A percentile compares a stretch with the other conserved stretches of the same genome.
Conservation (phyloP, 1,140 invertebrate genomes). For the Pseudomyrmex gracilis region DNA sequence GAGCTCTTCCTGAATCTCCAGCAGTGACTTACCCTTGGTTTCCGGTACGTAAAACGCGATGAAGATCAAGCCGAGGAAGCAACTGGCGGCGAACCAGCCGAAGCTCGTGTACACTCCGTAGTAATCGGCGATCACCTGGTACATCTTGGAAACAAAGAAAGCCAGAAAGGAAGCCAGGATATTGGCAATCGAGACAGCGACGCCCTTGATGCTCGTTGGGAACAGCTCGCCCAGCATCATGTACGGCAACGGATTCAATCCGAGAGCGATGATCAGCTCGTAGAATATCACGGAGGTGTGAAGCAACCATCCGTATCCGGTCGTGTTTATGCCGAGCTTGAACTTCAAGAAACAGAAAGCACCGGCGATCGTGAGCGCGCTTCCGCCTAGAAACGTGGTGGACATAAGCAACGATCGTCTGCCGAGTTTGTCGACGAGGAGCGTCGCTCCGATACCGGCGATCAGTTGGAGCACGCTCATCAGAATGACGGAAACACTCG, state of each 20-base stretch:
- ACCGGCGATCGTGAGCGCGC: constrained; percentile 81
- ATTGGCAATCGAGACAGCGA: constrained; percentile 84
- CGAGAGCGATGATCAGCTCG: constrained; percentile 86
- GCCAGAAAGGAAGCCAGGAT: constrained; percentile 83
- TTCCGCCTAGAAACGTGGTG: constrained; percentile 85
- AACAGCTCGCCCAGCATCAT: constrained; percentile 88
- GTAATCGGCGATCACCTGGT: constrained; percentile 85
- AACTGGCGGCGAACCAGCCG: constrained; percentile 86
- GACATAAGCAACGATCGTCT: constrained; percentile 86
- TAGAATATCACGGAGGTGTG: constrained; percentile 87
- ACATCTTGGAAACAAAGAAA: constrained; percentile 86
- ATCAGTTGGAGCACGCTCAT: constrained; percentile 89
- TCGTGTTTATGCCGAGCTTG: constrained; percentile 78
- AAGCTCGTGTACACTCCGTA: constrained; percentile 87
- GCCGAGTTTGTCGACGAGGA: constrained; percentile 87
- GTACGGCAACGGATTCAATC: constrained; percentile 87
- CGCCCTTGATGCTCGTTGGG: constrained; percentile 87
- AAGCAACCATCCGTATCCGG: constrained; percentile 84
- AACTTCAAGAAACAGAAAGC: constrained; percentile 85
- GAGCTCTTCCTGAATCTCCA: constrained; percentile 88
- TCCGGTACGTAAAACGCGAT: constrained; percentile 89
- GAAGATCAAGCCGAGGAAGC: constrained; percentile 86
- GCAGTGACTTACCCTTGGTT: constrained; percentile 89
- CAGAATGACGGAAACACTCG: constrained; percentile 86
- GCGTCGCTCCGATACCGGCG: constrained; percentile 86